Percentiles rank a stretch among this genome's conserved stretches.
phyloP scores from a whole-genome alignment of 1,140 invertebrate genomes.

The Macrobrachium nipponense region DNA sequence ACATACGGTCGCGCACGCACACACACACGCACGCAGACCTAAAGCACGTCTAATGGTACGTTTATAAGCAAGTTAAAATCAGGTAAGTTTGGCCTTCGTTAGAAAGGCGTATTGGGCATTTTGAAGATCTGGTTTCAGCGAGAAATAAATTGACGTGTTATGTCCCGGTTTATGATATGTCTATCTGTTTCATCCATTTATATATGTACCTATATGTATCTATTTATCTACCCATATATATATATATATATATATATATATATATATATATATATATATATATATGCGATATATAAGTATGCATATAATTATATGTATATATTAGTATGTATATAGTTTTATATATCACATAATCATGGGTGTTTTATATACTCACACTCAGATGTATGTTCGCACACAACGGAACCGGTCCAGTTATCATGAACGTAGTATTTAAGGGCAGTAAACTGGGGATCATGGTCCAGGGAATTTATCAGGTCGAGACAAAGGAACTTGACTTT shows the following conservation, averaged over 20 bases:
- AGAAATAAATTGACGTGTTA: neutral
- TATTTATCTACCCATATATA: conserved; percentile 1
- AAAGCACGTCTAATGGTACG: too few relatives aligned
- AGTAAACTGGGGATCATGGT: too few relatives aligned
- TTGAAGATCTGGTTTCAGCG: too few relatives aligned
- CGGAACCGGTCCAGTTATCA: too few relatives aligned
- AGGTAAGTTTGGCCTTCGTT: too few relatives aligned
- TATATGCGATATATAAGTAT: conserved; percentile 16
- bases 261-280: conserved; percentile 24
- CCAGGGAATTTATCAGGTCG: too few relatives aligned
- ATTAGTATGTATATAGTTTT: conserved; percentile 15
- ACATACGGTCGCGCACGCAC: conserved; percentile 7
- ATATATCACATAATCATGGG: neutral
- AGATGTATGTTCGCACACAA: neutral
- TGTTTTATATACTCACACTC: too few relatives aligned
- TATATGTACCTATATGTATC: conserved; percentile 21
- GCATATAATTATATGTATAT: conserved; percentile 2
- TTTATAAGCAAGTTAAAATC: too few relatives aligned
- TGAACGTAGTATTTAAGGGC: too few relatives aligned
- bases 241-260: neutral
- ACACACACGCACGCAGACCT: neutral
- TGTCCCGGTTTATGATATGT: neutral
- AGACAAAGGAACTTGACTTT: too few relatives aligned
- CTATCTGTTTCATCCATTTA: conserved; percentile 19
- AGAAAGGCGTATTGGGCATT: too few relatives aligned